Evolutionary conservation across 2,888 invertebrate genomes (phyloP).

Genomic region (Amiota minor): DNA sequence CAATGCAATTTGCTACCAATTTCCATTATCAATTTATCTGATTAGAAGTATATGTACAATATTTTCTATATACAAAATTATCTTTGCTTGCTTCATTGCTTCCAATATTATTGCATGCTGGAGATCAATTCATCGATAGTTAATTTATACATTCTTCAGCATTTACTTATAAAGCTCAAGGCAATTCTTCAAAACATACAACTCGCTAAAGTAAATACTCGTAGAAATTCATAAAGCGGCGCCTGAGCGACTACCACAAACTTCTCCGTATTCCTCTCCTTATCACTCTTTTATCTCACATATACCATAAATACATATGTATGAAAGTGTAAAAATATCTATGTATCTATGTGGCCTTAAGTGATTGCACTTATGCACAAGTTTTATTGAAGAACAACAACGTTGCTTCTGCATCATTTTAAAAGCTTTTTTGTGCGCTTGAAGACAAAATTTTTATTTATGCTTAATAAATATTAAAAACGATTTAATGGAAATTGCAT

Average conservation of each 20-base stretch:
- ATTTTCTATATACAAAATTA: neutral
- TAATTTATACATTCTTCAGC: neutral
- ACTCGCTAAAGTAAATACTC: neutral
- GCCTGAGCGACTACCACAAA: conserved; percentile 10
- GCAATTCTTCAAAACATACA: no score
- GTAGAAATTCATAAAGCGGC: conserved; percentile 15
- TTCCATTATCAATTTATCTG: conserved; percentile 19
- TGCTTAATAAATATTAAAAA: conserved; percentile 3
- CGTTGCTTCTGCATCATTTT: no score
- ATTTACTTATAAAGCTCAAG: no score
- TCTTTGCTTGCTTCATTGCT: neutral
- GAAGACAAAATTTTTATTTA: neutral
- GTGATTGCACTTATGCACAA: no score
- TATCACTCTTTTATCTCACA: no score
- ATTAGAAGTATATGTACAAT: neutral
- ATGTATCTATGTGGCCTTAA: no score
- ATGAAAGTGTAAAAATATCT: no score
- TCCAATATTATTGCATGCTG: neutral
- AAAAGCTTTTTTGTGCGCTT: neutral
- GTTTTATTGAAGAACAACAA: no score
- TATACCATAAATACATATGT: no score
- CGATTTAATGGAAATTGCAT: conserved; percentile 1
- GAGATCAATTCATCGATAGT: neutral
- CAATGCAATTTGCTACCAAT: conserved; percentile 14
- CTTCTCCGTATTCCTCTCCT: neutral